phyloP scores from a whole-genome alignment of 2,113 vertebrate genomes.

The Sialia sialis region DNA sequence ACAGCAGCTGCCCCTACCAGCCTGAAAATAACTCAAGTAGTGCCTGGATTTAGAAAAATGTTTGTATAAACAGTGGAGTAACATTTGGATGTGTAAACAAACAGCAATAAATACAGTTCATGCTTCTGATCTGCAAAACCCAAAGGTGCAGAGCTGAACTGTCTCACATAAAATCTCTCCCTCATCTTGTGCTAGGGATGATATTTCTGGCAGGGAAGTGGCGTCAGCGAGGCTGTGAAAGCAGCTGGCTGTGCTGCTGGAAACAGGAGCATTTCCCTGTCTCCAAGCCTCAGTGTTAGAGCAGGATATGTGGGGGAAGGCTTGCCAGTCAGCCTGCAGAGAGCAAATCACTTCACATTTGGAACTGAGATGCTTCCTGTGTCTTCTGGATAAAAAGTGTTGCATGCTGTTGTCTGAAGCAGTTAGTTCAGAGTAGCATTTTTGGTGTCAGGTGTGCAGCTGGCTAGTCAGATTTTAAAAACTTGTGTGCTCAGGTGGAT shows the following conservation, averaged over 20 bases:
- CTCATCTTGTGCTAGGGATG: not conserved
- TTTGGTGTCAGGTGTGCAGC: not conserved
- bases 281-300: not conserved
- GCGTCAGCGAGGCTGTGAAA: not conserved
- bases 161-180: not conserved
- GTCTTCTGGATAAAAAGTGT: not conserved
- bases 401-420: not conserved
- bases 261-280: not conserved
- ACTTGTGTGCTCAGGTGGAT: not conserved
- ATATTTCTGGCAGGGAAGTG: slow-evolving; percentile 28
- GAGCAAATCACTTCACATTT: not conserved
- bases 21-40: not conserved
- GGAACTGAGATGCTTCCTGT: not conserved
- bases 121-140: not conserved
- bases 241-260: not conserved
- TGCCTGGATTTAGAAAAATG: not conserved
- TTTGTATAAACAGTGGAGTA: slow-evolving; percentile 16
- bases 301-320: not conserved
- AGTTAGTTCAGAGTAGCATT: not conserved
- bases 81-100: not conserved
- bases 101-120: not conserved
- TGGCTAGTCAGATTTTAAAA: not conserved
- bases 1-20: not conserved
- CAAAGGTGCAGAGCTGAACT: not conserved
- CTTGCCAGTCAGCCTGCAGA: not conserved